Evolutionary conservation across 2,888 invertebrate genomes (phyloP).

Genomic region (Acanthosepion esculentum): DNA sequence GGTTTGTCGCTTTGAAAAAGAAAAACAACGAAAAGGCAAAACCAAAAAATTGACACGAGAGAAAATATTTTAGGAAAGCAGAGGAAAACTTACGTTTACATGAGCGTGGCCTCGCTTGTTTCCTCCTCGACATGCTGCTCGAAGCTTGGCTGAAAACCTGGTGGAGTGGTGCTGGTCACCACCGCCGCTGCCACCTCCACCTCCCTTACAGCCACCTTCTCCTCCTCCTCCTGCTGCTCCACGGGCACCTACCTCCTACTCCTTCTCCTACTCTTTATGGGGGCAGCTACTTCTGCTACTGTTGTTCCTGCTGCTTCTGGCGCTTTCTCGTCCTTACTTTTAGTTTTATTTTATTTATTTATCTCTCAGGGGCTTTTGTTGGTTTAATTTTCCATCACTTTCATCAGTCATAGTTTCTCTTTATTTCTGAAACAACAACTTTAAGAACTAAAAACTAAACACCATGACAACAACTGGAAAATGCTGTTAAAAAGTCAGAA

Average conservation of each 20-base stretch:
- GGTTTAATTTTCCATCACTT: too few species aligned
- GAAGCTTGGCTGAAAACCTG: conserved; percentile 42
- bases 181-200: background rate
- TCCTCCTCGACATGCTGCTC: conserved; percentile 47
- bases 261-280: background rate
- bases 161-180: background rate
- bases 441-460: too few species aligned
- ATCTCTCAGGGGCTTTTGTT: background rate
- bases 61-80: background rate
- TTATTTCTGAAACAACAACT: too few species aligned
- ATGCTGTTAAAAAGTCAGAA: too few species aligned
- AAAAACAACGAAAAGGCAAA: background rate
- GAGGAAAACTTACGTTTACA: conserved; percentile 46
- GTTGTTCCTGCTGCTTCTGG: background rate
- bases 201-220: background rate
- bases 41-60: background rate
- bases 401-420: too few species aligned
- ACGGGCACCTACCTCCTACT: conserved; percentile 33
- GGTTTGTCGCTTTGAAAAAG: too few species aligned
- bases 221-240: background rate
- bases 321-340: background rate
- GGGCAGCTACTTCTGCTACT: background rate
- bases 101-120: conserved; percentile 46
- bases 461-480: too few species aligned
- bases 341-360: background rate